Percentiles rank a stretch among this genome's conserved stretches.
phyloP scores from a whole-genome alignment of 2,797 vertebrate species.

The Kryptolebias ocellatus region DNA sequence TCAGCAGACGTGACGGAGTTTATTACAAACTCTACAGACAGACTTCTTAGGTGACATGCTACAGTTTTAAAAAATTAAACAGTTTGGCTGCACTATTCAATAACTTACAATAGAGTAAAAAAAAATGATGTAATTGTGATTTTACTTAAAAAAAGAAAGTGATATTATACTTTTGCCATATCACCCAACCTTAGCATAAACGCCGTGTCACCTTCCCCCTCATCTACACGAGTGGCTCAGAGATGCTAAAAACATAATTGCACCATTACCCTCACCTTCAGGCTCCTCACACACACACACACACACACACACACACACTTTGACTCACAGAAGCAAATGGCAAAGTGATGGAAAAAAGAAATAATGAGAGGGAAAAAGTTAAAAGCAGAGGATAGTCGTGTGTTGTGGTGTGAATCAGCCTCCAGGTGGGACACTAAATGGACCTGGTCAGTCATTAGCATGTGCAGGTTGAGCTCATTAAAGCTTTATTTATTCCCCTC shows the following conservation, averaged over 20 bases:
- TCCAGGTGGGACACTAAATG: constrained; percentile 69
- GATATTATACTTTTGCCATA: no score
- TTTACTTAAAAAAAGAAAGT: no score
- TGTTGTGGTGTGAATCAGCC: constrained; percentile 67
- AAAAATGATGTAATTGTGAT: no score
- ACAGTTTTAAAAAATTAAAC: no score
- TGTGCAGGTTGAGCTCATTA: constrained; percentile 67
- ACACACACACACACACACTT: constrained; percentile 10
- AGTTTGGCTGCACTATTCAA: no score
- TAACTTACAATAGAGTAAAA: no score
- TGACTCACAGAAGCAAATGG: constrained; percentile 8
- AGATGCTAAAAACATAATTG: constrained; percentile 55
- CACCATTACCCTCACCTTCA: constrained; percentile 56
- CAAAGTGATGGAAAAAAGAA: constrained; percentile 15
- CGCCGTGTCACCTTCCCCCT: constrained; percentile 38
- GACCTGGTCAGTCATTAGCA: constrained; percentile 75
- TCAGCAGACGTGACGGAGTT: no score
- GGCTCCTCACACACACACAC: constrained; percentile 1
- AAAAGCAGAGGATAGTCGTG: constrained; percentile 35
- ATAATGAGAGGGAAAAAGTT: not conserved
- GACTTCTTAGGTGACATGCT: no score
- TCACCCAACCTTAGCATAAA: not conserved
- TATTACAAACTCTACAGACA: no score
- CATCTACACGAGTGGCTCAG: constrained; percentile 17
- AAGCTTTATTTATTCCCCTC: constrained; percentile 75